A percentile compares a stretch with the other conserved stretches of the same genome.
Conservation (phyloP, 2,888 invertebrate genomes). For the Galeruca laticollis region DNA sequence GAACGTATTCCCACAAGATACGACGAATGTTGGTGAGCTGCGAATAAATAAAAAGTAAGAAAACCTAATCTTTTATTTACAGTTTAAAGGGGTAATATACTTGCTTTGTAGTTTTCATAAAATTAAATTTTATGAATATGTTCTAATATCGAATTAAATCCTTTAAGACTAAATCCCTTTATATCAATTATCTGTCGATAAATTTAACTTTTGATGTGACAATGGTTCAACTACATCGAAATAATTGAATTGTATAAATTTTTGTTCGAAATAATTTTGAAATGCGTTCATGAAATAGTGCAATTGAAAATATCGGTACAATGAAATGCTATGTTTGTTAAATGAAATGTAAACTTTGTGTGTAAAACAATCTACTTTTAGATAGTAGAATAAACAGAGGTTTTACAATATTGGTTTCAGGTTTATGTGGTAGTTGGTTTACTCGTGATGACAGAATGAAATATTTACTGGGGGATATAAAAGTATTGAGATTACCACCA, state of each 20-base stretch:
- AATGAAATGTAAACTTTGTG: slow-evolving; percentile 36
- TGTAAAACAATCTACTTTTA: slow-evolving; percentile 42
- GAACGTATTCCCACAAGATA: too few species aligned
- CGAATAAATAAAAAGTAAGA: too few species aligned
- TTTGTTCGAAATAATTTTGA: not conserved
- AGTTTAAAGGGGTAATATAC: too few species aligned
- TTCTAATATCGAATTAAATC: too few species aligned
- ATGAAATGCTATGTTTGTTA: slow-evolving; percentile 9
- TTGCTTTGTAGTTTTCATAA: too few species aligned
- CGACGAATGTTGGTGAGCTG: too few species aligned
- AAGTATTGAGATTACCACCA: not conserved
- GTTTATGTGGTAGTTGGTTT: not conserved
- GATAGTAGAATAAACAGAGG: slow-evolving; percentile 42
- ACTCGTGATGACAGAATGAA: not conserved
- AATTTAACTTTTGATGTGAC: too few species aligned
- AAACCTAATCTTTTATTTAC: too few species aligned
- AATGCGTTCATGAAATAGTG: not conserved
- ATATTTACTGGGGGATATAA: not conserved
- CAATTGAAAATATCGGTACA: not conserved
- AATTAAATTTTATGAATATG: too few species aligned
- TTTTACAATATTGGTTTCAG: not conserved
- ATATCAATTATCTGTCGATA: too few species aligned
- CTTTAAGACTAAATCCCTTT: too few species aligned
- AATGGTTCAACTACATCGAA: not conserved
- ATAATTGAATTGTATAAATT: not conserved